phyloP scores from a whole-genome alignment of 2,888 invertebrate species.

The Endomychus coccineus region DNA sequence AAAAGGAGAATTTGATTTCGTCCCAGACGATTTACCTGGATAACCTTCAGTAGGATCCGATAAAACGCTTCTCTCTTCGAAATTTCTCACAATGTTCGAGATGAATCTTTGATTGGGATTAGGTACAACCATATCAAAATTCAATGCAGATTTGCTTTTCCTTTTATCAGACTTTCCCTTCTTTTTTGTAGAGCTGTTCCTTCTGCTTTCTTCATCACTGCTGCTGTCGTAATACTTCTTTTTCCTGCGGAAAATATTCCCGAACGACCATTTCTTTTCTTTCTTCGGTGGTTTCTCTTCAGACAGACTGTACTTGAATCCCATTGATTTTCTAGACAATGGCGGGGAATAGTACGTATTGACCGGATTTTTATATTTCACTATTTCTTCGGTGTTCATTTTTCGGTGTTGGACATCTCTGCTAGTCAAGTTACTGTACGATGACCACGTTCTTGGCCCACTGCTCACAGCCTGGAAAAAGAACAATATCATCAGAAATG shows the following conservation, averaged over 20 bases:
- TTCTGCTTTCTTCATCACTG: constrained; percentile 42
- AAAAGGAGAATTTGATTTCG: too few relatives aligned
- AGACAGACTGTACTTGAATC: constrained; percentile 46
- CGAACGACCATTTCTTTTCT: constrained; percentile 71
- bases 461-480: constrained; percentile 44
- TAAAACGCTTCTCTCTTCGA: constrained; percentile 37
- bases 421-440: constrained; percentile 36
- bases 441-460: constrained; percentile 41
- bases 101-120: constrained; percentile 24
- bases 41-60: constrained; percentile 53
- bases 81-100: constrained; percentile 23
- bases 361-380: constrained; percentile 25
- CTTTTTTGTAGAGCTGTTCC: constrained; percentile 39
- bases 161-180: constrained; percentile 45
- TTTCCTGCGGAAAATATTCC: constrained; percentile 68
- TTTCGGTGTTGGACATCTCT: constrained; percentile 31
- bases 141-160: constrained; percentile 51
- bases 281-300: constrained; percentile 49
- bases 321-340: constrained; percentile 39
- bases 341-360: constrained; percentile 32
- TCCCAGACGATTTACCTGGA: too few relatives aligned
- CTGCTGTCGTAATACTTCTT: constrained; percentile 59
- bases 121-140: constrained; percentile 60
- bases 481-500: constrained; percentile 17
- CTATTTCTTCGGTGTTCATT: constrained; percentile 40